Base-by-base conservation (phyloP, 2,797 vertebrate species). In the Lithobates pipiens region DNA sequence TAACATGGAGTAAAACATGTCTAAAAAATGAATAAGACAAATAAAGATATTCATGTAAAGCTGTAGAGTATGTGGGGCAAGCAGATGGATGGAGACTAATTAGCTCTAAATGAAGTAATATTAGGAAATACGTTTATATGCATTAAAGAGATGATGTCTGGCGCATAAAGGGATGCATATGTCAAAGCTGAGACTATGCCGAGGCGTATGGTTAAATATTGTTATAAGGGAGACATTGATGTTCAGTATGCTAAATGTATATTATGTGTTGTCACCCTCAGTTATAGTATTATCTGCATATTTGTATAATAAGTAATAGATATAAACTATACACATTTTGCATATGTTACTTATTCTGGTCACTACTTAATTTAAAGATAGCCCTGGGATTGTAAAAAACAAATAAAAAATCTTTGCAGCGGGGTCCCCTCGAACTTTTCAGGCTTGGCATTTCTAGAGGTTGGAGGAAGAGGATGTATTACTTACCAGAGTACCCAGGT, bases 141-240 rank as follows among this genome's bases (percentile, higher is more conserved):
- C 23, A 63, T 15, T 23, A 63, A 29, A 44, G 11, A 72, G 18
- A 15, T 23, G 29, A 72, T 42, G 75, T 34, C 21, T 76, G 75
- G 75, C 18, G 50, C 16, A 36, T 57, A 3, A n/a, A 34, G 21
- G 3, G 29, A 61, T 39, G 9, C 75, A 63, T n/a, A 57, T 77
- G 75, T 54, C 57, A 63, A 36, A 63, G n/a, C 50, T 63, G 75
- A 10, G 54, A 77, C 50, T 77, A 18, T 16, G 5, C 23, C 21
- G 21, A 65, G 10, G 29, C 34, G 57, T 77, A 39, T 77, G 13
- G 57, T 36, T 77, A 36, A 77, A 77, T 77, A 77, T 77, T 77
- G 63, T 63, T 34, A 77, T 46, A 57, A 50, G 3, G 9, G 9
- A 10, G 25, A 18, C 50, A n/a, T 75, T 75, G 16, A 27, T 54